phyloP scores from a whole-genome alignment of 2,797 vertebrate species.

The Acanthornis magna region DNA sequence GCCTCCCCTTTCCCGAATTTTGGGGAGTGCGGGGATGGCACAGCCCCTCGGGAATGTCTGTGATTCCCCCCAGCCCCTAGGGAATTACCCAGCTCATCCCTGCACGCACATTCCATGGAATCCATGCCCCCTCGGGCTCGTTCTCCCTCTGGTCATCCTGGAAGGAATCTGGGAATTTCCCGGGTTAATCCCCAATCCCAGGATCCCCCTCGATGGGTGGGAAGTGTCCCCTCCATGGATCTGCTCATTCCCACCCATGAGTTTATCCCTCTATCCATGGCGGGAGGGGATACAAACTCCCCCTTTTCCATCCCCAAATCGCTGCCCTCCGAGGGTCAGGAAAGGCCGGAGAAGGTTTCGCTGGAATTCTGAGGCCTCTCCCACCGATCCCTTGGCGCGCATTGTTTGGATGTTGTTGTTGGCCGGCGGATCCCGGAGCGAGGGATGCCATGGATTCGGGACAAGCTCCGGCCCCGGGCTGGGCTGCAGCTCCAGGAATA shows the following conservation, averaged over 20 bases:
- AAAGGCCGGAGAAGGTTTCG: background rate
- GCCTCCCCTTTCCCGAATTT: background rate
- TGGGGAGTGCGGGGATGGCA: background rate
- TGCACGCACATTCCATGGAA: background rate
- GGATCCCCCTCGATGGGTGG: background rate
- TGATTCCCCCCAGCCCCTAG: too few relatives aligned
- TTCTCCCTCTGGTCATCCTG: fast-evolving
- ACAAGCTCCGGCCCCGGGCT: background rate
- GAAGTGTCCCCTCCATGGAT: background rate
- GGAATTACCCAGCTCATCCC: background rate
- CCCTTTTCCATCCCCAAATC: background rate
- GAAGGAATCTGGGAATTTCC: background rate
- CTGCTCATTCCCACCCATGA: background rate
- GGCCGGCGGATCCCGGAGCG: fast-evolving
- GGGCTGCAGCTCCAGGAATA: background rate
- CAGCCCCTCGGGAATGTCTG: background rate
- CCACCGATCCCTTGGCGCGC: background rate
- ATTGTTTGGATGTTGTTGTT: constrained; percentile 29
- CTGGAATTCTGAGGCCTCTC: background rate
- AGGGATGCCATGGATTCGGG: background rate
- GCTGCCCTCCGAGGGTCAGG: background rate
- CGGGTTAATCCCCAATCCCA: background rate
- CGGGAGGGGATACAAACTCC: fast-evolving
- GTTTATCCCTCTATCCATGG: background rate
- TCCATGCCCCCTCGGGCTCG: fast-evolving